Evolutionary conservation across 2,888 invertebrate species (phyloP), one percentile per base, ranked within the genome.

Genomic region (Dynastes grantii): DNA sequence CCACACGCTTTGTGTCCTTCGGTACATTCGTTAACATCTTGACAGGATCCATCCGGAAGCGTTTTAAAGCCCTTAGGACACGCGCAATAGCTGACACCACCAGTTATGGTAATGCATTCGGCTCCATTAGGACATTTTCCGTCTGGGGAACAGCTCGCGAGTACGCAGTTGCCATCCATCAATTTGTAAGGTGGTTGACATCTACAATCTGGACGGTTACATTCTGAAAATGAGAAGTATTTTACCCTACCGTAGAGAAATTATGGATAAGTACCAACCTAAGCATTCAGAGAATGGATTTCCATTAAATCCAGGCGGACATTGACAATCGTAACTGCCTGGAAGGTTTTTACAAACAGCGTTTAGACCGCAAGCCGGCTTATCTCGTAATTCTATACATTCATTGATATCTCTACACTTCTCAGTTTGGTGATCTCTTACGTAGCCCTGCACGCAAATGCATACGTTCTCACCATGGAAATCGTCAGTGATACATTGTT

Each of bases 261-360:
- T 11, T 8, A 45, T 11, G 45, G 8, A 0, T 2, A 75, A 29
- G 49, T 73, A 76, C 68, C 68, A 53, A 64, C 91, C 90, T 90
- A 96, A 95, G 87, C 97, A 97, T 82, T 94, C 91, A 16, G 94
- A 92, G 86, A 96, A 97, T 0, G 97, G 97, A 89, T 97, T 97
- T 64, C 97, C 97, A 85, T 95, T 95, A 86, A 95, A 97, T 49
- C 96, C 96, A 40, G 93, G 90, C 0, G 97, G 95, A 85, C 97
- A 98, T 85, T 95, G 95, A 84, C 97, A 98, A 88, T 97, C 97
- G 86, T 97, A 98, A 86, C 96, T 96, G 67, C 97, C 97, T 0
- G 97, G 97, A 73, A 97, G 90, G 89, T 98, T 98, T 87, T 96
- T 97, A 86, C 97, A 98, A 78, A 97, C 92, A 0, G 97, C 96